A percentile compares a stretch with the other conserved stretches of the same genome.
Conservation (phyloP, 2,113 vertebrate species). For the Puma concolor region DNA sequence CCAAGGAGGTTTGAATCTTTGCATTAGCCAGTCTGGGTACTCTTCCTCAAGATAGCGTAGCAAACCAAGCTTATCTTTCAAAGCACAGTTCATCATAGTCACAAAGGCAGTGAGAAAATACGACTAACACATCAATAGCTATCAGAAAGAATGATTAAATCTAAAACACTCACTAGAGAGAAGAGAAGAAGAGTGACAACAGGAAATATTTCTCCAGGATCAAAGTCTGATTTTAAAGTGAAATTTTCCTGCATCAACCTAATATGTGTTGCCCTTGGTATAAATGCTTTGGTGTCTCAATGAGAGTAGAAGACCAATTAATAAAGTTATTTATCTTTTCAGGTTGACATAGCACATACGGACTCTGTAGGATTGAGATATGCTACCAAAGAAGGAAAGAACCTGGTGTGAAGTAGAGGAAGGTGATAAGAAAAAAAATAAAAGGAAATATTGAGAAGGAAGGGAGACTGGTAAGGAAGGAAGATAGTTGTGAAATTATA, state of each 20-base stretch:
- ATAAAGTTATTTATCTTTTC: slow-evolving; percentile 13
- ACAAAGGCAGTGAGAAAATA: slow-evolving; percentile 34
- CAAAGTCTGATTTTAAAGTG: slow-evolving; percentile 9
- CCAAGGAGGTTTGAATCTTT: background rate
- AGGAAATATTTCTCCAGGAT: slow-evolving; percentile 20
- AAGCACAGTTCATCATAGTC: slow-evolving; percentile 39
- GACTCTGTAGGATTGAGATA: background rate
- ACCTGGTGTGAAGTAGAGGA: background rate
- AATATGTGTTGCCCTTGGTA: slow-evolving; percentile 33
- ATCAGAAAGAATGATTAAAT: slow-evolving; percentile 65
- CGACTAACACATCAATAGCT: slow-evolving; percentile 41
- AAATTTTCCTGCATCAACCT: background rate
- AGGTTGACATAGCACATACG: background rate
- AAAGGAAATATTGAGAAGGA: background rate
- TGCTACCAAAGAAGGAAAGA: background rate
- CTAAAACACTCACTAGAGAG: background rate
- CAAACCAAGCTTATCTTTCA: slow-evolving; percentile 37
- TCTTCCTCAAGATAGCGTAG: background rate
- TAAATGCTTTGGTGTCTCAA: slow-evolving; percentile 11
- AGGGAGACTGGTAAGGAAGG: background rate
- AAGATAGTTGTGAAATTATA: background rate
- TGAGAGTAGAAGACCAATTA: slow-evolving; percentile 24
- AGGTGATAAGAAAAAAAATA: slow-evolving; percentile 20
- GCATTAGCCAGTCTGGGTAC: background rate
- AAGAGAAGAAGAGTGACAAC: background rate